Evolutionary conservation across 2,113 vertebrate genomes (phyloP).

Genomic region (Recurvirostra avosetta): DNA sequence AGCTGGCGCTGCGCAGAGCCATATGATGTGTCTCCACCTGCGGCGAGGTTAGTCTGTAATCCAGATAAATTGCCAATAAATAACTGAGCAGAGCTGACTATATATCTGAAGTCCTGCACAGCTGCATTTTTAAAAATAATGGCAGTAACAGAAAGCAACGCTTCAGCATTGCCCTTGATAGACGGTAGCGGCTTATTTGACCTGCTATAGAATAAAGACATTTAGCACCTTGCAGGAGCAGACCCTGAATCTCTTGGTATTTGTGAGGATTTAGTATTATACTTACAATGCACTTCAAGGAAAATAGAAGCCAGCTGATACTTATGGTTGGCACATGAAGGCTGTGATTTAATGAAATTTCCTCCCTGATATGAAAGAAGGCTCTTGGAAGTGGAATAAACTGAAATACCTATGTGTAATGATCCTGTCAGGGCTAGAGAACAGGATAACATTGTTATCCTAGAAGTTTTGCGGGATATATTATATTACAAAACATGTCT

Average conservation of each 20-base stretch:
- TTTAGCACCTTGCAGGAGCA: neutral
- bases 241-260: neutral
- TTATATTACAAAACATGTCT: neutral
- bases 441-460: neutral
- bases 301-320: neutral
- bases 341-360: constrained; percentile 20
- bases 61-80: constrained; percentile 4
- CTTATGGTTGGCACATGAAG: neutral
- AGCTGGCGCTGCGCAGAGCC: neutral
- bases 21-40: neutral
- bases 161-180: neutral
- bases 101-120: neutral
- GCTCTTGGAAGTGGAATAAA: neutral
- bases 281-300: neutral
- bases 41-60: neutral
- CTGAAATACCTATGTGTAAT: neutral
- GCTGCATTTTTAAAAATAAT: neutral
- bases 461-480: neutral
- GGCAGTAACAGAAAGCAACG: neutral
- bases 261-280: constrained; percentile 4
- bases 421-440: neutral
- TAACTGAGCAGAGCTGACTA: neutral
- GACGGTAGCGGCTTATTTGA: neutral
- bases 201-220: neutral
- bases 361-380: neutral